These are phyloP conservation scores for Pelmatolapia mariae DNA, from an alignment of 2,113 vertebrate genomes.

Conservation along the genomic window DNA sequence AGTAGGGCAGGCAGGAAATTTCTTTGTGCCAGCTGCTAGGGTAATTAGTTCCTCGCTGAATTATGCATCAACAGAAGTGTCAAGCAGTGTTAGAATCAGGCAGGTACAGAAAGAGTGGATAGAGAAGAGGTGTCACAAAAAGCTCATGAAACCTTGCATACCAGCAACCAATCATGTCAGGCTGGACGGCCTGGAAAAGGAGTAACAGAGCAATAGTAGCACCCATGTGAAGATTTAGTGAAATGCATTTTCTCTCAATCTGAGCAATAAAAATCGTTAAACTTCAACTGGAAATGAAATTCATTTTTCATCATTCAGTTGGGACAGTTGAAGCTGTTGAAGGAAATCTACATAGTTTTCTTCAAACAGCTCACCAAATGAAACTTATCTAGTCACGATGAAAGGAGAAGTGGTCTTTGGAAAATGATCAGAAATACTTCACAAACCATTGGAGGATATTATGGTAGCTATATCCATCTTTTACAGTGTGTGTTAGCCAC, in stretches of 20 bases:
- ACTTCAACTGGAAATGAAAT: neutral
- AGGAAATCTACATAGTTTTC: neutral
- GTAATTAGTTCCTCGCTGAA: slow-evolving; percentile 72
- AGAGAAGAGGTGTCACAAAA: slow-evolving; percentile 43
- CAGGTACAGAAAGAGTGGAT: slow-evolving; percentile 45
- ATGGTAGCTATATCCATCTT: neutral
- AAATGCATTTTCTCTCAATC: neutral
- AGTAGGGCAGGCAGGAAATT: slow-evolving; percentile 53
- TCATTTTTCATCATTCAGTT: neutral
- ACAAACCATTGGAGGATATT: neutral
- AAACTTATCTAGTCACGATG: neutral
- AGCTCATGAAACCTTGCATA: slow-evolving; percentile 26
- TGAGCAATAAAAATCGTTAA: neutral
- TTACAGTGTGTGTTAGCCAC: neutral
- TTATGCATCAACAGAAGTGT: slow-evolving; percentile 69
- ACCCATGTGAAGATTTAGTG: neutral
- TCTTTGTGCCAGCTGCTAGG: slow-evolving; percentile 65
- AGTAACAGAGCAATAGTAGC: neutral
- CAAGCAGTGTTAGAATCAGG: slow-evolving; percentile 52
- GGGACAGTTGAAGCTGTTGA: neutral
- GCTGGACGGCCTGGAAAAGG: neutral
- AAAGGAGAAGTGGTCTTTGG: neutral
- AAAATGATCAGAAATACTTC: neutral
- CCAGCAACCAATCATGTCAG: neutral
- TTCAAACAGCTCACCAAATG: neutral